These are phyloP conservation scores for Drosophila pseudotakahashii DNA, from an alignment of 2,888 invertebrate species.

Conservation along the genomic window DNA sequence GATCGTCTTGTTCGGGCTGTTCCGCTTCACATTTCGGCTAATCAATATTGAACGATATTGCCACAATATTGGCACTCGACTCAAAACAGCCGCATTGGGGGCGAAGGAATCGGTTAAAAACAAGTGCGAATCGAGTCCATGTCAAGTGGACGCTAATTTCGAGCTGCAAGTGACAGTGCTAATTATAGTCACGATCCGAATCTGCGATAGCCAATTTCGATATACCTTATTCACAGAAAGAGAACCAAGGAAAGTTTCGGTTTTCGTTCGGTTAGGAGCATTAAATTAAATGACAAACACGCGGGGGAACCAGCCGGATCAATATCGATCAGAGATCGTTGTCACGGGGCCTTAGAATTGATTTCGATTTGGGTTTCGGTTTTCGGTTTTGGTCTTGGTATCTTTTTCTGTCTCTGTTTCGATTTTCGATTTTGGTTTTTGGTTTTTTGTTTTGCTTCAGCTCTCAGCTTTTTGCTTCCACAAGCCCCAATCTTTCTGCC, in stretches of 20 bases:
- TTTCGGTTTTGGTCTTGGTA: constrained; percentile 34
- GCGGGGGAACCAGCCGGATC: constrained; percentile 25
- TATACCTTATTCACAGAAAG: background rate
- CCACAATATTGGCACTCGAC: constrained; percentile 50
- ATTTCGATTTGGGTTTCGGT: constrained; percentile 36
- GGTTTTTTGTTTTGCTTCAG: constrained; percentile 19
- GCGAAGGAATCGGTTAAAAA: constrained; percentile 3
- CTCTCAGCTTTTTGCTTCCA: constrained; percentile 15
- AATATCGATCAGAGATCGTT: constrained; percentile 41
- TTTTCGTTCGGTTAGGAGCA: constrained; percentile 26
- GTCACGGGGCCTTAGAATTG: constrained; percentile 48
- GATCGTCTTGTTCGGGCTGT: constrained; percentile 2
- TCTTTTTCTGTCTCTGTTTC: constrained; percentile 29
- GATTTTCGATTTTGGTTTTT: constrained; percentile 8
- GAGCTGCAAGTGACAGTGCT: constrained; percentile 26
- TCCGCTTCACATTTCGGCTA: constrained; percentile 27
- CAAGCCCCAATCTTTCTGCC: constrained; percentile 15
- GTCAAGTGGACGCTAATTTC: constrained; percentile 13
- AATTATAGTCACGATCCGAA: constrained; percentile 27
- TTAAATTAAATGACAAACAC: constrained; percentile 71
- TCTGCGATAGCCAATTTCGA: constrained; percentile 13
- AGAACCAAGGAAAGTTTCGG: constrained; percentile 17
- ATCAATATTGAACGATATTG: constrained; percentile 52
- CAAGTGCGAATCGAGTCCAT: background rate
- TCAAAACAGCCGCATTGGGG: background rate